Evolutionary conservation across 2,113 vertebrate species (phyloP), one percentile per base, ranked within the genome.

Genomic region (Tenrec ecaudatus): DNA sequence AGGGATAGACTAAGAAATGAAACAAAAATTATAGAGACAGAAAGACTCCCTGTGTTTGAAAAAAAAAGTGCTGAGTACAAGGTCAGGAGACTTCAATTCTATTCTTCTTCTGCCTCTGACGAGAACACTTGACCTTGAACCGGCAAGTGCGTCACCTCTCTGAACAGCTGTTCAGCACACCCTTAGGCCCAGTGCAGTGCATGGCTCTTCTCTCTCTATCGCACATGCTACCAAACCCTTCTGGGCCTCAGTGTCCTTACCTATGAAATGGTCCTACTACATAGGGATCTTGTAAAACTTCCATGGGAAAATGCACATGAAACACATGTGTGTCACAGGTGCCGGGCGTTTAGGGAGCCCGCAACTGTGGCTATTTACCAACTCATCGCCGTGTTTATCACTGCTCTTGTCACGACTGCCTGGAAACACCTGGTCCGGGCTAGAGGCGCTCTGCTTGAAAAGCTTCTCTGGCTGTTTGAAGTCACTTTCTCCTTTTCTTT

Each of bases 11-110:
- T 1, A n/a, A 92, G 81, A 94, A 94, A 92, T 19, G 40, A 95
- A 66, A 88, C 38, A 90, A 91, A 75, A 96, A 94, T 88, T 81
- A 92, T 62, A 7, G 47, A 10, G 92, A 93, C 14, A 93, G n/a
- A 96, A 60, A 96, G 64, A 90, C 81, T 88, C 33, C 20, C 89
- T 40, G 75, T 80, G 53, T 93, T 43, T 94, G 92, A 96, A 94
- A 19, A 95, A 95, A 89, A 58, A 83, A 7, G 58, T 64, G 17
- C 78, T 89, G 38, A 90, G 33, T 79, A 94, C 79, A 93, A 82
- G 47, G 82, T 86, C 69, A 95, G 71, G 20, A 96, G 27, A 94
- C 20, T 9, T 76, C 33, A 43, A 86, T 79, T 92, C 75, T 82
- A 57, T 47, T 66, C 73, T 66, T 36, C 43, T 75, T 57, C 79